Base-by-base conservation (phyloP, 37 sponge, comb jelly and placozoan genomes). In the Theonella swinhoei region DNA sequence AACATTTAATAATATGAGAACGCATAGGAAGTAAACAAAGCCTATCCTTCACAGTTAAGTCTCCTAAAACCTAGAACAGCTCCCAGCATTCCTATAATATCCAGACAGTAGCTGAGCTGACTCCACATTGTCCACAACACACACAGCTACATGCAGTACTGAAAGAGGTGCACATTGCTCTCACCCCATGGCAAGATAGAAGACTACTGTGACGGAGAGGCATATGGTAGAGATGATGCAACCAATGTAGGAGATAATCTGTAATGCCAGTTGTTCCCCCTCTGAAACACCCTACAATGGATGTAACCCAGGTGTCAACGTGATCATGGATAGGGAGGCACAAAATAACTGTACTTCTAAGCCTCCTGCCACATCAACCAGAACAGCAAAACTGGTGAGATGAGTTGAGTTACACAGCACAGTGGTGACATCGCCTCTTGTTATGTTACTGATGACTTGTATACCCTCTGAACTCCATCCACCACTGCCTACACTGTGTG, bases 331-430 rank as follows among this genome's bases (percentile, higher is more conserved):
- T n/a, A n/a, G n/a, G n/a, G n/a, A n/a, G 17, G 19, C 60, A 58
- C 11, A 20, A 11, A 58, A 28, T 2, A 3, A 63, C 26, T 63
- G 23, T 34, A 4, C 42, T 34, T 14, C 25, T 24, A 54, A 70
- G 9, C 66, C 25, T 58, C 89, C 86, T 22, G 87, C 75, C 42
- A 86, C 91, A 39, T 86, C 83, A 39, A 91, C 91, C 29, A 91
- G 88, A 22, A 91, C 74, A 24, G 91, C 91, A 87, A 91, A 91
- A 29, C 83, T 83, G 2, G 91, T 86, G 69, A 91, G 64, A 26
- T 91, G 91, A 24, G 78, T 78, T 37, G 70, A 38, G 31, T 30
- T 38, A 34, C 91, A 91, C 38, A 42, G 62, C 30, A 82, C 62
- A 0, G 58, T 61, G 0, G 38, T 59, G 42, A 23, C 42, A 82